Base-by-base conservation (phyloP, 2,113 vertebrate genomes). In the Aythya baeri region DNA sequence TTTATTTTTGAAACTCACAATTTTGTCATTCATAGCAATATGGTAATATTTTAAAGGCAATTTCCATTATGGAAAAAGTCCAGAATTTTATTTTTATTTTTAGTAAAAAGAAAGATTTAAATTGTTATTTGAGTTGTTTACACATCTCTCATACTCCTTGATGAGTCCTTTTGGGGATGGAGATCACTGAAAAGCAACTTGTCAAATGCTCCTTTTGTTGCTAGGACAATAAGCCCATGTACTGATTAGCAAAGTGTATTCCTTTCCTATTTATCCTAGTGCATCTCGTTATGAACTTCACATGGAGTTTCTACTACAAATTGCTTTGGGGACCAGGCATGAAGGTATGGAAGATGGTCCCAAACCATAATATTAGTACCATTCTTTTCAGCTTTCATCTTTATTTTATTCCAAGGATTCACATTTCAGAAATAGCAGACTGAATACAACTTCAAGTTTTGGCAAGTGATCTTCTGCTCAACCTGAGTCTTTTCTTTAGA, bases 1-100 rank as follows among this genome's bases (percentile, higher is more conserved):
- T 95, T 96, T 96, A 80, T 94, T 94, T 80, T 55, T 52, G 81
- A 93, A 86, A 54, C 52, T 93, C 61, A 78, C 43, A 81, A 38
- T 6, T 50, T 83, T 94, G 76, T 88, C 88, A 93, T 54, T 83
- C 34, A 29, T 36, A 68, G 65, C 27, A 91, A 89, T 22, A 61
- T 43, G n/a, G 21, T 61, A 83, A 83, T 91, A 89, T 86, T 94
- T 96, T 94, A 15, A 91, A 83, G 34, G 16, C 13, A 63, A 90
- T 83, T 93, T 93, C 83, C 52, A 50, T 66, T 66, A 84, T 91
- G 76, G 38, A 84, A 68, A 92, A 75, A 46, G 6, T 32, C 16
- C 22, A 44, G 18, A 32, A 2, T 50, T 70, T 67, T 68, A 44
- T 38, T 25, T 36, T 22, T 72, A 4, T 66, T 92, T 68, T 85